phyloP scores from a whole-genome alignment of 1,140 invertebrate species.

The Neodiprion pinetum region DNA sequence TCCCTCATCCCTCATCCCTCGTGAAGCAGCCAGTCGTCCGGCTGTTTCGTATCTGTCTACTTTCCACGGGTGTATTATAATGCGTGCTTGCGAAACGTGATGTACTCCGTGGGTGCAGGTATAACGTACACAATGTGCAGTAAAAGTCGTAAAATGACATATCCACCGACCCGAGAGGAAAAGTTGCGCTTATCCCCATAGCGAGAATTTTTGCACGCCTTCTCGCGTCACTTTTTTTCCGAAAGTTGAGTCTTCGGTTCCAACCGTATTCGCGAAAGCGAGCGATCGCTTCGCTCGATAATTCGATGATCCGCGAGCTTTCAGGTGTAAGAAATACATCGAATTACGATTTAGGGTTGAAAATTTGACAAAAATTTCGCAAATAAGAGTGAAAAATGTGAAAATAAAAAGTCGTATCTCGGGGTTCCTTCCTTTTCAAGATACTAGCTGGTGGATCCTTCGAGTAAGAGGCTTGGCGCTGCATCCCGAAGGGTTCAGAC shows the following conservation, averaged over 20 bases:
- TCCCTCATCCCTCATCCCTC: neutral
- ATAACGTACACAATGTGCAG: neutral
- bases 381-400: too few relatives aligned
- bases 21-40: too few relatives aligned
- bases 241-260: slow-evolving; percentile 16
- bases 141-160: neutral
- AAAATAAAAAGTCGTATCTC: too few relatives aligned
- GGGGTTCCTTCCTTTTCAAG: too few relatives aligned
- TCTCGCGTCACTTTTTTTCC: slow-evolving; percentile 4
- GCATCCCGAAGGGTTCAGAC: neutral
- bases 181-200: neutral
- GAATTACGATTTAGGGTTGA: neutral
- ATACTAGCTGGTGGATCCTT: neutral
- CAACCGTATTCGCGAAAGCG: too few relatives aligned
- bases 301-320: slow-evolving; percentile 10
- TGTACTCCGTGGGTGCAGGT: too few relatives aligned
- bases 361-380: neutral
- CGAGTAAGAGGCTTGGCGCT: neutral
- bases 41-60: too few relatives aligned
- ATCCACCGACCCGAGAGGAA: neutral
- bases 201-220: neutral
- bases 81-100: too few relatives aligned
- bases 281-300: neutral
- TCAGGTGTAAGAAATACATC: too few relatives aligned
- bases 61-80: too few relatives aligned